Base-by-base conservation (phyloP, 2,888 invertebrate genomes). In the Kryphioiulus occultus region DNA sequence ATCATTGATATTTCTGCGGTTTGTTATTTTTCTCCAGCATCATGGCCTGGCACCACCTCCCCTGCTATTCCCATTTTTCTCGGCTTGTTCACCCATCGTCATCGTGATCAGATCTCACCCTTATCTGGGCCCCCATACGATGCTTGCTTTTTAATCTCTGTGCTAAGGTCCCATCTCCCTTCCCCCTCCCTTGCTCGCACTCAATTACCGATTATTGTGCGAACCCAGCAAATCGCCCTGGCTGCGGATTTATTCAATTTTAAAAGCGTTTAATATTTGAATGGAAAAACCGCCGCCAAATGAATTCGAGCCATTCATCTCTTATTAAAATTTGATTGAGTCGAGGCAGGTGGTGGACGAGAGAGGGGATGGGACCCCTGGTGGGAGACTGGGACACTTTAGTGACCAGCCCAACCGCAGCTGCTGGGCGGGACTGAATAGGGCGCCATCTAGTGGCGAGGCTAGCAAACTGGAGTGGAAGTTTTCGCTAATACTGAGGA, bases 251-350 rank as follows among this genome's bases (percentile, higher is more conserved):
- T 39, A 85, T 44, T 85, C 44, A 85, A 85, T 85, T 85, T 85
- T 39, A 85, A 85, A 85, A 42, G 85, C 85, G 85, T 85, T 85
- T 85, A 85, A 85, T 85, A 85, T 85, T 85, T 85, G 85, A 85
- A 85, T 85, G 35, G 85, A 15, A 39, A 85, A 85, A 85, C 85
- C 85, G 85, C 39, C 44, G 85, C 85, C 85, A 85, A 85, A 85
- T 85, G 85, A 85, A 85, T 85, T 85, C 85, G 39, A 39, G 39
- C 39, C 12, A 85, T 85, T 85, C 85, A 44, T 39, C 85, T 39
- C 42, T 85, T 85, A 85, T 85, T 39, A 85, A 85, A 85, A 85
- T 85, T 85, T 85, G 85, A 85, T 85, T 39, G 85, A 85, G 85
- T 85, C 39, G 39, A 85, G 42, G 39, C 85, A 85, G 85, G 85